Evolutionary conservation across 2,113 vertebrate genomes (phyloP).

Genomic region (Acinonyx jubatus): DNA sequence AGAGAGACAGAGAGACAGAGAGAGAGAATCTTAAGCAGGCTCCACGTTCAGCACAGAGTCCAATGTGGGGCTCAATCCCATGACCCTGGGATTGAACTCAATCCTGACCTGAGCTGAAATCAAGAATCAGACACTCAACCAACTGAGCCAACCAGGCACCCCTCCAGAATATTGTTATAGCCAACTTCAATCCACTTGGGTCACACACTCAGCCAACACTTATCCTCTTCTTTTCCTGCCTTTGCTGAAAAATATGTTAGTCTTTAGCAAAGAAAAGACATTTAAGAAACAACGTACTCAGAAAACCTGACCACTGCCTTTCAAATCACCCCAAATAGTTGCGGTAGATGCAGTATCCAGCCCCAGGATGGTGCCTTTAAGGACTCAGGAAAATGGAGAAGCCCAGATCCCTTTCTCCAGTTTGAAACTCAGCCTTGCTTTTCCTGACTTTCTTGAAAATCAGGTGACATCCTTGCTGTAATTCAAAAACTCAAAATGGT

Average conservation of each 20-base stretch:
- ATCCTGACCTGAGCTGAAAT: too few relatives aligned
- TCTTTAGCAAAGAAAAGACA: not conserved
- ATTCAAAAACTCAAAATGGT: not conserved
- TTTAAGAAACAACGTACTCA: not conserved
- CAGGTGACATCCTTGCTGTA: not conserved
- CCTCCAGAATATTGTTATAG: not conserved
- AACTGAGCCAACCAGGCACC: too few relatives aligned
- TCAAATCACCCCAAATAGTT: not conserved
- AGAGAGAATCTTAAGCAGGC: too few relatives aligned
- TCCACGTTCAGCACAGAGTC: too few relatives aligned
- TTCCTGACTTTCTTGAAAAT: not conserved
- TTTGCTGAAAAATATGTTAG: not conserved
- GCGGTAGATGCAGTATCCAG: not conserved
- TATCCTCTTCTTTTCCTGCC: too few relatives aligned
- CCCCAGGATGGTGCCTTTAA: not conserved
- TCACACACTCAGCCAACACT: not conserved
- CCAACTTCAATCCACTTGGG: not conserved
- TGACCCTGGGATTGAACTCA: too few relatives aligned
- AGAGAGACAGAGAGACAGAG: too few relatives aligned
- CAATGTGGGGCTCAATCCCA: too few relatives aligned
- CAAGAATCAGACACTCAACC: too few relatives aligned
- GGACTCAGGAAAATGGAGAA: not conserved
- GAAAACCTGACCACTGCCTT: not conserved
- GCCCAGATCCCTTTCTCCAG: not conserved
- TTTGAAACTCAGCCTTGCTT: not conserved